Conservation (phyloP, 2,113 vertebrate genomes). For the Pseudopodoces humilis region DNA sequence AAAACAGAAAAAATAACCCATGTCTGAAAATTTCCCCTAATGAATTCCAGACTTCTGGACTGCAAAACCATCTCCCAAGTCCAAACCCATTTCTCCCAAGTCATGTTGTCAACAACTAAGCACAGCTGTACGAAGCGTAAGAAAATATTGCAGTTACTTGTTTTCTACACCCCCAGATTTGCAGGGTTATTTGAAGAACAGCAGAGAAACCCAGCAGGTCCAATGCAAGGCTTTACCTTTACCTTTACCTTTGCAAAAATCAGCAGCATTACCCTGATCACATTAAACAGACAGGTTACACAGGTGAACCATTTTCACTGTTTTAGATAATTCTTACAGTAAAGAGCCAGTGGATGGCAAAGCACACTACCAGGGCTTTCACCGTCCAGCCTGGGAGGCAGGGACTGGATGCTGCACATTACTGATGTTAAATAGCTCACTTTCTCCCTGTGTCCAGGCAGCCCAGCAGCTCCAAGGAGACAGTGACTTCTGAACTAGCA, state of each 20-base stretch:
- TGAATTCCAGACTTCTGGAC: conserved; percentile 66
- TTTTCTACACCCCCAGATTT: not conserved
- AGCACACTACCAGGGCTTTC: not conserved
- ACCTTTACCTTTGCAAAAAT: not conserved
- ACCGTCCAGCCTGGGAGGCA: not conserved
- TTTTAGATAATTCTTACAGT: not conserved
- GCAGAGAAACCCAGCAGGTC: not conserved
- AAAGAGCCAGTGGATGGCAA: not conserved
- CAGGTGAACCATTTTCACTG: not conserved
- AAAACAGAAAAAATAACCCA: not conserved
- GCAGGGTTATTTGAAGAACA: not conserved
- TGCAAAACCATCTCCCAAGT: conserved; percentile 41
- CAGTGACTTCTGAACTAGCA: not conserved
- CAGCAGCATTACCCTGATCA: not conserved
- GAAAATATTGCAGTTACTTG: conserved; percentile 32
- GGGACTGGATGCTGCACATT: not conserved
- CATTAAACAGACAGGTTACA: not conserved
- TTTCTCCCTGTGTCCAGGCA: not conserved
- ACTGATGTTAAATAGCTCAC: not conserved
- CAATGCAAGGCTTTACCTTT: not conserved
- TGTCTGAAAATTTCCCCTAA: conserved; percentile 60
- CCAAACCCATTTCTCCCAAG: conserved; percentile 50
- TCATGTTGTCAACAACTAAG: conserved; percentile 60
- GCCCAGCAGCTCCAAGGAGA: not conserved
- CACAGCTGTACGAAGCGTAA: conserved; percentile 49